A percentile compares a stretch with the other conserved stretches of the same genome.
Conservation (phyloP, 2,113 vertebrate genomes). For the Propithecus coquereli region DNA sequence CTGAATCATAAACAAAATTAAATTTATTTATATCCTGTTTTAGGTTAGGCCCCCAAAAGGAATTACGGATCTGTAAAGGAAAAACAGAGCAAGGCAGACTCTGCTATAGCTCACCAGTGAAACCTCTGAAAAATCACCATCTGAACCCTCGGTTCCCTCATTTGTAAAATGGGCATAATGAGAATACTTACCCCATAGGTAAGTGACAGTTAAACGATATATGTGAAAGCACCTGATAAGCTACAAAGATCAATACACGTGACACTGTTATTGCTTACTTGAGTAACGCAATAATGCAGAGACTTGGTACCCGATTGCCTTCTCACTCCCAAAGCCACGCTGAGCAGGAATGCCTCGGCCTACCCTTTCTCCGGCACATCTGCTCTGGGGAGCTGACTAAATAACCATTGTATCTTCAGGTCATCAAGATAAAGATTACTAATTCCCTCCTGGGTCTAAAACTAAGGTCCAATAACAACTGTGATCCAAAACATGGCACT, state of each 20-base stretch:
- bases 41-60: neutral
- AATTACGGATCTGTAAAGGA: neutral
- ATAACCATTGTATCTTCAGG: constrained; percentile 4
- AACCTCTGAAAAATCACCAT: neutral
- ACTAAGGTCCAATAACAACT: constrained; percentile 50
- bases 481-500: constrained; percentile 62
- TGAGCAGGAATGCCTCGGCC: neutral
- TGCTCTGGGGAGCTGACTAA: constrained; percentile 36
- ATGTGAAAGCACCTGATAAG: neutral
- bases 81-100: neutral
- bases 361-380: constrained; percentile 25
- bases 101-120: neutral
- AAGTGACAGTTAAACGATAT: neutral
- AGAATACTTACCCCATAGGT: neutral
- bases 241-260: neutral
- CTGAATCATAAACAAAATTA: neutral
- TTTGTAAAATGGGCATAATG: neutral
- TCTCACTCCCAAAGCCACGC: neutral
- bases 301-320: neutral
- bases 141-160: neutral
- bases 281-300: neutral
- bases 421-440: constrained; percentile 56
- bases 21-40: neutral
- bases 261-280: neutral
- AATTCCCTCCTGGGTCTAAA: constrained; percentile 43